phyloP scores from a whole-genome alignment of 2,888 invertebrate genomes.

The Pollenia amentaria region DNA sequence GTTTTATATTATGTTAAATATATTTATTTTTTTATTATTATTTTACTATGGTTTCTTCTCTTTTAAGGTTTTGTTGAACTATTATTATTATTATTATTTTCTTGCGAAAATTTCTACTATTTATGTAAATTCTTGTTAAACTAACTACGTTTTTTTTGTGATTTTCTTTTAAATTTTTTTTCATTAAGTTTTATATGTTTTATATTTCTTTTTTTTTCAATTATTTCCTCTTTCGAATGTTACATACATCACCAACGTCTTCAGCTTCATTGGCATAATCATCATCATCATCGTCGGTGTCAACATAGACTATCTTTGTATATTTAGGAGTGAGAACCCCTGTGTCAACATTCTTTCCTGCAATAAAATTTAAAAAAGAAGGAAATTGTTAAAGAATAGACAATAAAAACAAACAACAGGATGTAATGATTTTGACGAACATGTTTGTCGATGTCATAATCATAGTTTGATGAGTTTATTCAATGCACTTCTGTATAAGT shows the following conservation, averaged over 20 bases:
- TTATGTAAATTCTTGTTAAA: conserved; percentile 49
- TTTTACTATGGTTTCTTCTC: conserved; percentile 40
- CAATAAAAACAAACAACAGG: conserved; percentile 57
- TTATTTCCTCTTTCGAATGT: conserved; percentile 53
- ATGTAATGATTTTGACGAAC: conserved; percentile 64
- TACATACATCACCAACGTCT: conserved; percentile 26
- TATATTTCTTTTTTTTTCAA: conserved; percentile 40
- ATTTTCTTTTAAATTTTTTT: not conserved
- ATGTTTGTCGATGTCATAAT: conserved; percentile 47
- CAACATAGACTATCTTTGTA: conserved; percentile 22
- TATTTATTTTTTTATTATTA: not conserved
- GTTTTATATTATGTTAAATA: conserved; percentile 4
- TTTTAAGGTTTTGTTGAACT: conserved; percentile 19
- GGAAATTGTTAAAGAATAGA: conserved; percentile 66
- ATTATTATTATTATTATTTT: not conserved
- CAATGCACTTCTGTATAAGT: conserved; percentile 6
- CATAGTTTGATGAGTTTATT: conserved; percentile 47
- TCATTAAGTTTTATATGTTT: conserved; percentile 8
- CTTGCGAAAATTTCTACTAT: conserved; percentile 33
- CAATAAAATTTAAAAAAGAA: conserved; percentile 57
- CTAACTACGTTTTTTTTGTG: conserved; percentile 60
- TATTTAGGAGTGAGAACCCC: conserved; percentile 47
- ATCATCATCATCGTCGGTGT: conserved; percentile 24
- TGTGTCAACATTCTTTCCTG: conserved; percentile 67
- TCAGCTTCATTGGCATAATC: conserved; percentile 10